Base-by-base conservation (phyloP, 2,797 vertebrate genomes). In the Rhyacichthys aspro region DNA sequence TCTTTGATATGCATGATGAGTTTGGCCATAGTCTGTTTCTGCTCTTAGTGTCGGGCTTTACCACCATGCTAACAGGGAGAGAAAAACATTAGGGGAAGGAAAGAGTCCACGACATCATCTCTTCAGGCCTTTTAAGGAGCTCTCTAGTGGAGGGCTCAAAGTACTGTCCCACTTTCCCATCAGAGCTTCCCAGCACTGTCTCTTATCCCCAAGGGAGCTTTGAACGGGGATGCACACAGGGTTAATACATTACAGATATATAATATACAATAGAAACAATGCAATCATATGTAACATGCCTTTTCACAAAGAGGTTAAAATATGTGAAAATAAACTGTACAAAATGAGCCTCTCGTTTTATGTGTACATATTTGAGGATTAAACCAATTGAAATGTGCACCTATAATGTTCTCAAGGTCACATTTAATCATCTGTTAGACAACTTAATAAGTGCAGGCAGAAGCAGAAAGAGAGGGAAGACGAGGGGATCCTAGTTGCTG, bases 121-220 rank as follows among this genome's bases (percentile, higher is more conserved):
- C 83, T 89, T 86, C 89, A 82, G 83, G 74, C 92, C 92, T 93
- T 93, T 92, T 93, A 93, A 90, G 92, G 92, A 91, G 84, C 86
- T 91, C 86, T 92, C 89, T 85, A 87, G 89, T 15, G 86, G 86
- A 91, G 88, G 80, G 81, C 82, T 84, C 74, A 72, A 76, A 88
- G 56, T 16, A 59, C 78, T 92, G 90, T 89, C 90, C 90, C 87
- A 90, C 78, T 90, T 92, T 89, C 89, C 79, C 89, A 88, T 83
- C 86, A 79, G 62, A 71, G 82, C 86, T 88, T 82, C 84, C 84
- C 77, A 84, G 72, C 82, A 47, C 55, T 28, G 59, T 84, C 70
- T 86, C 55, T 43, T 74, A 73, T 74, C 59, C 76, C 72, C 67
- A 59, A 64, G 76, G 80, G 79, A 88, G 74, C 72, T 67, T 48